These are phyloP conservation scores for Diglossa cyanea DNA, from an alignment of 2,797 vertebrate species.

Conservation along the genomic window DNA sequence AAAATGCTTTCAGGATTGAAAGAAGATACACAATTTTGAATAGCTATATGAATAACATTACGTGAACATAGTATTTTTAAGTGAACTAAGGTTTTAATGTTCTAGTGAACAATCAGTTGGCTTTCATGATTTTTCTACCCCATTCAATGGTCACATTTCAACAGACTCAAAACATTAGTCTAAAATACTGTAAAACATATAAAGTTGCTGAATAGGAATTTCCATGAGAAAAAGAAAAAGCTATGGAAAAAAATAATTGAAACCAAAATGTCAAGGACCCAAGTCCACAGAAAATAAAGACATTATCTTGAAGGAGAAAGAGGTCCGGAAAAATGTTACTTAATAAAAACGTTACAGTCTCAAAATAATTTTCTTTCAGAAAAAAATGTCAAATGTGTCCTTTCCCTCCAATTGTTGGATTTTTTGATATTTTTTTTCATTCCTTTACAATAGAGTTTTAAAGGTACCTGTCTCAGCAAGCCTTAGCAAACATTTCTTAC, in stretches of 20 bases:
- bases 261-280: not conserved
- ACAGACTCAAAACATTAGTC: not conserved
- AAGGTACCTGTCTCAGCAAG: not conserved
- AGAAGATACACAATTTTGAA: not conserved
- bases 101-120: not conserved
- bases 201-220: not conserved
- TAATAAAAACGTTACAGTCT: not conserved
- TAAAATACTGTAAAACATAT: not conserved
- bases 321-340: not conserved
- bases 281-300: not conserved
- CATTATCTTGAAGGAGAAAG: not conserved
- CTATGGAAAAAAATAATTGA: not conserved
- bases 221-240: not conserved
- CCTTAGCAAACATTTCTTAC: constrained; percentile 71
- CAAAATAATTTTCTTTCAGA: not conserved
- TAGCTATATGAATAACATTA: not conserved
- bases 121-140: not conserved
- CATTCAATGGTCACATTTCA: not conserved
- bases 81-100: not conserved
- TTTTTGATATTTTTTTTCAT: not conserved
- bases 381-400: not conserved
- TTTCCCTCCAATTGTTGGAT: not conserved
- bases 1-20: not conserved
- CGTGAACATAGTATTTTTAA: not conserved
- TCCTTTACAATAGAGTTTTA: not conserved